Percentiles rank a stretch among this genome's conserved stretches.
Evolutionary conservation across 2,113 vertebrate species (phyloP).

Genomic region (Phocoena phocoena): DNA sequence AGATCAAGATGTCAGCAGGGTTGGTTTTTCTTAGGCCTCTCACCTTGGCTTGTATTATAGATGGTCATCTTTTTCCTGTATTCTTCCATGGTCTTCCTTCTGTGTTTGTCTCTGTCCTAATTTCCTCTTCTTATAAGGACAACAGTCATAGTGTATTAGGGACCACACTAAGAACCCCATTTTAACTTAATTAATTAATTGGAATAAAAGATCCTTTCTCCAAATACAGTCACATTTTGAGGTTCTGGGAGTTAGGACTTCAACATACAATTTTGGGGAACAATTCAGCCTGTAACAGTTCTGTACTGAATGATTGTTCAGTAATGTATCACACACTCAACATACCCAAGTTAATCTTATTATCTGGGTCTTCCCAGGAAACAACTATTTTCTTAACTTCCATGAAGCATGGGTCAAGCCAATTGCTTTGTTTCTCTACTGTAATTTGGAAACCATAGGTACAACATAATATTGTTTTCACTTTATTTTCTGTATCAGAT

Average conservation of each 20-base stretch:
- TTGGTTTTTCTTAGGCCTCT: not conserved
- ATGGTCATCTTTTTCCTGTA: not conserved
- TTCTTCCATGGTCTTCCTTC: not conserved
- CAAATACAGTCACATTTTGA: not conserved
- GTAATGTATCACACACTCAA: not conserved
- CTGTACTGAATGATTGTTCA: not conserved
- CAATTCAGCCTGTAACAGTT: not conserved
- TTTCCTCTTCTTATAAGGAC: not conserved
- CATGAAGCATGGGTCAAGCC: not conserved
- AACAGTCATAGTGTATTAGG: not conserved
- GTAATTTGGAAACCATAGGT: not conserved
- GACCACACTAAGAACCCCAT: not conserved
- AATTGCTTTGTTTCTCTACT: not conserved
- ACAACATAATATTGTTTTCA: not conserved
- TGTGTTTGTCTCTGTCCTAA: not conserved
- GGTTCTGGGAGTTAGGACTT: not conserved
- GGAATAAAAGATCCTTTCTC: not conserved
- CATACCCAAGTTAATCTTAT: not conserved
- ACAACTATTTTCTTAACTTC: not conserved
- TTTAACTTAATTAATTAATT: not conserved
- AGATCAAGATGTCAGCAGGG: not conserved
- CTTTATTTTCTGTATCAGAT: not conserved
- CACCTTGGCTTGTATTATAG: not conserved
- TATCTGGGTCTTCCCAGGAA: not conserved
- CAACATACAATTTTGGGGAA: not conserved